These are phyloP conservation scores for Cepaea nemoralis DNA, from an alignment of 1,140 invertebrate genomes.

Conservation along the genomic window DNA sequence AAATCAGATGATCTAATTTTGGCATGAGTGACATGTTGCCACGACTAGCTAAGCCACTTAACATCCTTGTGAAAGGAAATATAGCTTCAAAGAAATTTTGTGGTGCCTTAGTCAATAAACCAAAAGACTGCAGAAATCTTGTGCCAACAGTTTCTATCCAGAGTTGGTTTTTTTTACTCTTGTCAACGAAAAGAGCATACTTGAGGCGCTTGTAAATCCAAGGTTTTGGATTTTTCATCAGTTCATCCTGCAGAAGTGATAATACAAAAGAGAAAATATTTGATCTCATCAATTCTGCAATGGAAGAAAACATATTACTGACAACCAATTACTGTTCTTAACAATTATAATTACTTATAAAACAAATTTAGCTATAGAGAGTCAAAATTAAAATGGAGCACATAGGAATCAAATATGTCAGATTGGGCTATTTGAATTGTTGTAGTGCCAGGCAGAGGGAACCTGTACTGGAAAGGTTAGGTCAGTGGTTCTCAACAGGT, in stretches of 20 bases:
- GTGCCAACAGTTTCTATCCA: constrained; percentile 18
- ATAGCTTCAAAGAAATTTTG: constrained; percentile 53
- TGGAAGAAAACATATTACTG: too few species aligned
- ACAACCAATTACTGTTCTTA: too few species aligned
- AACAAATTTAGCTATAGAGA: too few species aligned
- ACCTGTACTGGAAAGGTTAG: too few species aligned
- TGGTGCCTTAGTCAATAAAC: neutral
- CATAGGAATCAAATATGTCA: too few species aligned
- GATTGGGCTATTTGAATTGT: too few species aligned
- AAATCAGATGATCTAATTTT: constrained; percentile 43
- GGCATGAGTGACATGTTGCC: constrained; percentile 45
- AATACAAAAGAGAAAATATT: too few species aligned
- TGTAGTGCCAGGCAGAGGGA: too few species aligned
- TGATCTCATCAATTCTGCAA: too few species aligned
- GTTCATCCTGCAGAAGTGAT: neutral
- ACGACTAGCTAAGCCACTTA: constrained; percentile 41
- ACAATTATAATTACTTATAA: too few species aligned
- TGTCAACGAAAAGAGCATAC: constrained; percentile 2
- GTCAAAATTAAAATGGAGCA: too few species aligned
- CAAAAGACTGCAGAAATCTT: constrained; percentile 14
- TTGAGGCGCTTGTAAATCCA: neutral
- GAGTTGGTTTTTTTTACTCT: neutral
- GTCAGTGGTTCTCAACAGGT: too few species aligned
- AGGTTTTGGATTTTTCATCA: neutral
- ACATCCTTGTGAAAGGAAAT: constrained; percentile 56